These are phyloP conservation scores for Endotricha flammealis DNA, from an alignment of 2,888 invertebrate genomes.

Conservation along the genomic window DNA sequence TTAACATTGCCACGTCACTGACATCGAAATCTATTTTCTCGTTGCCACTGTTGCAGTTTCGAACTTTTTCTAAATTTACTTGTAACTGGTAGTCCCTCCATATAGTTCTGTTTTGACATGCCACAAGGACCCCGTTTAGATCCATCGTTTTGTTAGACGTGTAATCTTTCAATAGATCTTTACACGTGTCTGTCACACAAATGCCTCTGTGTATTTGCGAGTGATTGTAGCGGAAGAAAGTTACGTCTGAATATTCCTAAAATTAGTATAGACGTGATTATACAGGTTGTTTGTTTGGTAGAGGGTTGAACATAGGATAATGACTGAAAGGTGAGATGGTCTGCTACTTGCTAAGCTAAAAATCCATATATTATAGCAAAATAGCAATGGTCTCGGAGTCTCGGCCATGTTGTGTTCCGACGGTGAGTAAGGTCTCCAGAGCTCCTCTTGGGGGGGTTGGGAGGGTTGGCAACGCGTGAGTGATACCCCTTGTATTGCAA, in stretches of 20 bases:
- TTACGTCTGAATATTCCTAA: conserved; percentile 56
- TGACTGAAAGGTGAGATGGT: too few species aligned
- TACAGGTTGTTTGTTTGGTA: too few species aligned
- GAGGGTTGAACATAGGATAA: too few species aligned
- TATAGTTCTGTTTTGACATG: conserved; percentile 33
- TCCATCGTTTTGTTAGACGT: conserved; percentile 19
- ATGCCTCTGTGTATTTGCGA: conserved; percentile 59
- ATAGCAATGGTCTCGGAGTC: too few species aligned
- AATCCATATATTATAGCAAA: too few species aligned
- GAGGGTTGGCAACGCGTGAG: too few species aligned
- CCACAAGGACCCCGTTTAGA: conserved; percentile 24
- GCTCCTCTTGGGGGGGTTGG: too few species aligned
- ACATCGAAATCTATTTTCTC: conserved; percentile 34
- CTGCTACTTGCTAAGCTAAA: too few species aligned
- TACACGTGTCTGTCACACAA: conserved; percentile 51
- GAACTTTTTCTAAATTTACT: conserved; percentile 36
- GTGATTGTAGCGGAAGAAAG: conserved; percentile 58
- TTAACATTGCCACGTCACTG: conserved; percentile 44
- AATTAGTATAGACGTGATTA: too few species aligned
- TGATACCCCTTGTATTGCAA: too few species aligned
- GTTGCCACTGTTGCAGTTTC: conserved; percentile 45
- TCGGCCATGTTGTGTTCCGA: too few species aligned
- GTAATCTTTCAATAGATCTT: conserved; percentile 35
- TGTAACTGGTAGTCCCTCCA: conserved; percentile 39
- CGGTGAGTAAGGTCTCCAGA: too few species aligned